A percentile compares a stretch with the other conserved stretches of the same genome.
phyloP scores from a whole-genome alignment of 92 coral and sea anemone species.

The Anthopleura xanthogrammica region DNA sequence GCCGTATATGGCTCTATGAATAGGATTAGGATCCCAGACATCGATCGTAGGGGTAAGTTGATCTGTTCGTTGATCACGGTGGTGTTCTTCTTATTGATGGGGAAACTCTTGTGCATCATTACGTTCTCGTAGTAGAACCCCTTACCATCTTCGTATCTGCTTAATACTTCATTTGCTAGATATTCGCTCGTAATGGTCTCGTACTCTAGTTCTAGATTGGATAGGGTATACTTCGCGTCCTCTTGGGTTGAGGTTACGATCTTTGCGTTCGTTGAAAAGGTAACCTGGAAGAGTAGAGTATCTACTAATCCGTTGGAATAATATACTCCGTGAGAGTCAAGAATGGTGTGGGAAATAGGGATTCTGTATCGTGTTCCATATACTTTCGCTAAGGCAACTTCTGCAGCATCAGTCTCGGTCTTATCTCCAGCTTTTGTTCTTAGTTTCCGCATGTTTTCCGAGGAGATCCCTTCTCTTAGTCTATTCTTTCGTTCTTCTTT shows the following conservation, averaged over 20 bases:
- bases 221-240: background rate
- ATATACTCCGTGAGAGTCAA: no score
- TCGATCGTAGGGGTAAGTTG: background rate
- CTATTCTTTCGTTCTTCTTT: no score
- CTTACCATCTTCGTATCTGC: background rate
- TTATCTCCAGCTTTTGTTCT: no score
- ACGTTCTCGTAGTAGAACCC: background rate
- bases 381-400: constrained; percentile 17
- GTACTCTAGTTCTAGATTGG: background rate
- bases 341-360: no score
- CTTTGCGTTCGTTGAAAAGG: no score
- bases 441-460: no score
- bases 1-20: background rate
- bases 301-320: no score
- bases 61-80: constrained; percentile 8
- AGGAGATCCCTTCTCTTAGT: no score
- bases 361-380: no score
- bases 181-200: background rate
- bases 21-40: background rate
- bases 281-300: no score
- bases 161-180: background rate
- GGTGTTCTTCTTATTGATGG: background rate
- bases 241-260: no score
- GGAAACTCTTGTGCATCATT: background rate
- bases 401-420: constrained; percentile 24